Base-by-base conservation (phyloP, 2,888 invertebrate genomes). In the Mesochorus sp. region DNA sequence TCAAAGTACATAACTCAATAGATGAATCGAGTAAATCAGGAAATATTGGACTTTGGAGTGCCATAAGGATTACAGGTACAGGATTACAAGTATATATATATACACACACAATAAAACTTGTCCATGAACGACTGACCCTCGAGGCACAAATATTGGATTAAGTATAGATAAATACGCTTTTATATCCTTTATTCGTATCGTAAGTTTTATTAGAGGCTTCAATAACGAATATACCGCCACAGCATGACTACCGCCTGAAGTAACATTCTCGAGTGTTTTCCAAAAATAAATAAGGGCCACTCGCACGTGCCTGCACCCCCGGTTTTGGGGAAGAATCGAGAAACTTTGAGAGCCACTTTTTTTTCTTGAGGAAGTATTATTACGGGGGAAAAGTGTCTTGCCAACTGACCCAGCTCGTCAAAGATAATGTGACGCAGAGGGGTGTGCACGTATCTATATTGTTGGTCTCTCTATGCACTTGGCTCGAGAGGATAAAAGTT, bases 381-480 rank as follows among this genome's bases (percentile, higher is more conserved):
- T 34, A 39, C 42, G 51, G 53, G n/a, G 53, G 17, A 17, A 59
- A 68, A 57, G 26, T 14, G 26, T 28, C 12, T 19, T 76, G 68
- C 82, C 83, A 82, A 85, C 84, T 85, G 85, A 86, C 85, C 85
- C 82, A 61, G 80, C 83, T 79, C 80, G 76, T 84, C 83, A 82
- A n/a, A n/a, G n/a, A n/a, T n/a, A n/a, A n/a, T n/a, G n/a, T n/a
- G n/a, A n/a, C n/a, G n/a, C n/a, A n/a, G n/a, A n/a, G n/a, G n/a
- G n/a, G 80, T 44, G n/a, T 28, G 79, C 10, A 10, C 12, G 55
- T 81, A 75, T 42, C 17, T 31, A n/a, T 44, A 28, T 82, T 84
- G 83, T 83, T 83, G 81, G 74, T 61, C 70, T 51, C 67, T 34
- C 37, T 26, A n/a, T 14, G 17, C 57, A 37, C 59, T 42, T 66